These are phyloP conservation scores for Drosophila phalerata DNA, from an alignment of 2,888 invertebrate species.

Conservation along the genomic window DNA sequence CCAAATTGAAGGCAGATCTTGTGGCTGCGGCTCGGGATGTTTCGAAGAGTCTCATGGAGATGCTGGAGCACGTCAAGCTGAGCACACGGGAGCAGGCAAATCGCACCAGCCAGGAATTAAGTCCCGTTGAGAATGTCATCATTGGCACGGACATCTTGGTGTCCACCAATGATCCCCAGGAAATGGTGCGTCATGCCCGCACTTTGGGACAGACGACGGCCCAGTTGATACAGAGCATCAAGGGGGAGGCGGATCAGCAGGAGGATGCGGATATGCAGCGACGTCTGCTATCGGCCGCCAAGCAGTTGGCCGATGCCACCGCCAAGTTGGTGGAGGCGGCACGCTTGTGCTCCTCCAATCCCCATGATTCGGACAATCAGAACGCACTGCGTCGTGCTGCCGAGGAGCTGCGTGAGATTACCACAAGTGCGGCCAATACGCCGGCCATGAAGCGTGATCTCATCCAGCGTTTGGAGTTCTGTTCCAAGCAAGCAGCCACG, in stretches of 20 bases:
- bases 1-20: constrained; percentile 90
- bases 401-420: constrained; percentile 96
- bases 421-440: constrained; percentile 92
- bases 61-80: constrained; percentile 94
- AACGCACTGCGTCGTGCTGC: constrained; percentile 94
- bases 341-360: constrained; percentile 94
- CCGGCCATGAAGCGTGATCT: constrained; percentile 91
- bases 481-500: constrained; percentile 94
- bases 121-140: constrained; percentile 95
- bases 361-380: constrained; percentile 93
- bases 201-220: constrained; percentile 97
- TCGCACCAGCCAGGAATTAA: constrained; percentile 90
- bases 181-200: constrained; percentile 97
- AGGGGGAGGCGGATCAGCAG: constrained; percentile 96
- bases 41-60: constrained; percentile 93
- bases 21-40: constrained; percentile 95
- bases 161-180: constrained; percentile 94
- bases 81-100: constrained; percentile 89
- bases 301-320: constrained; percentile 97
- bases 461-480: constrained; percentile 89
- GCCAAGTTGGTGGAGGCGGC: constrained; percentile 99
- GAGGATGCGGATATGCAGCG: constrained; percentile 95
- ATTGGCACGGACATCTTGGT: constrained; percentile 95
- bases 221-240: constrained; percentile 96
- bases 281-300: constrained; percentile 96